Evolutionary conservation across 2,113 vertebrate species (phyloP).

Genomic region (Callipepla californica): DNA sequence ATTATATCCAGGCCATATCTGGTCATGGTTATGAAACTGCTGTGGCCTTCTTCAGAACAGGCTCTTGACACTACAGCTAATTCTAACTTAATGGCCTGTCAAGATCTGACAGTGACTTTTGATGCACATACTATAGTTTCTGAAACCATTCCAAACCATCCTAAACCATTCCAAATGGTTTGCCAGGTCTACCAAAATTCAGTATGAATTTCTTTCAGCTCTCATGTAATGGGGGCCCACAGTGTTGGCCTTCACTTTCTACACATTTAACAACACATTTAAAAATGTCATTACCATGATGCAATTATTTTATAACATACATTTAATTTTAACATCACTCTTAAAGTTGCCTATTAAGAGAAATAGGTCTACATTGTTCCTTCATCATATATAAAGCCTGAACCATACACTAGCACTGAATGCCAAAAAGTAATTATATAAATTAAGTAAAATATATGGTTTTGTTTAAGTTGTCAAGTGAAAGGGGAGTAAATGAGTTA

Average conservation of each 20-base stretch:
- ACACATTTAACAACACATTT: background rate
- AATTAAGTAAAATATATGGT: background rate
- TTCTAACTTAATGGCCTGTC: background rate
- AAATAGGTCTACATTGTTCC: background rate
- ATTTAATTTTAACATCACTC: background rate
- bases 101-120: background rate
- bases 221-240: background rate
- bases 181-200: background rate
- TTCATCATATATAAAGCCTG: background rate
- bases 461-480: background rate
- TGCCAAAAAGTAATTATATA: background rate
- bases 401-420: background rate
- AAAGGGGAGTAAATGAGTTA: background rate
- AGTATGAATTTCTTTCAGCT: background rate
- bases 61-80: background rate
- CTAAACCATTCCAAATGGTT: background rate
- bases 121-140: background rate
- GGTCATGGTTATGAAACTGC: background rate
- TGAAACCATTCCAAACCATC: background rate
- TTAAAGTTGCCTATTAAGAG: background rate
- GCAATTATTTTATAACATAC: background rate
- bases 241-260: fast-evolving
- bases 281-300: background rate
- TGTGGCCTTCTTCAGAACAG: background rate
- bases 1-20: background rate